A percentile compares a stretch with the other conserved stretches of the same genome.
Conservation (phyloP, 2,888 invertebrate species). For the Rutpela maculata region DNA sequence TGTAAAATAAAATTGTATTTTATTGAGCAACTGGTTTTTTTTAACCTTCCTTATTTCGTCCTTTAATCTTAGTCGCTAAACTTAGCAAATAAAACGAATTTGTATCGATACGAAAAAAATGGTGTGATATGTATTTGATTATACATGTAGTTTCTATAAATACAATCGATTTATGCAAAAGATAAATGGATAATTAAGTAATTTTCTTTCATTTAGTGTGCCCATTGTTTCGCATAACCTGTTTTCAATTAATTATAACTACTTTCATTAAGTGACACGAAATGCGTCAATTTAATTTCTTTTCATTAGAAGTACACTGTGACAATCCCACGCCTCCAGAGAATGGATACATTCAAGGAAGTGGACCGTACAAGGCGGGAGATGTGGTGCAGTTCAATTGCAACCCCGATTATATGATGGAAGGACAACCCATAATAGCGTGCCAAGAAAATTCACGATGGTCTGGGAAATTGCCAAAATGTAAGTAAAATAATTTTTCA, state of each 20-base stretch:
- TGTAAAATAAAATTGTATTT: too few relatives aligned
- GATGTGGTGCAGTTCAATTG: slow-evolving; percentile 92
- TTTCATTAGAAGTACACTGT: slow-evolving; percentile 85
- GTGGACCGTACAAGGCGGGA: slow-evolving; percentile 87
- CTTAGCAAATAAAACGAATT: too few relatives aligned
- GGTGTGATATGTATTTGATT: too few relatives aligned
- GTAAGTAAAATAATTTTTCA: slow-evolving; percentile 75
- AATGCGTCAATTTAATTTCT: slow-evolving; percentile 18
- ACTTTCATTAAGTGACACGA: slow-evolving; percentile 2
- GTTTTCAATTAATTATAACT: background rate
- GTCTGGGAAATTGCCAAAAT: slow-evolving; percentile 90
- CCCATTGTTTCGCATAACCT: slow-evolving; percentile 3
- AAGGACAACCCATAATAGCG: slow-evolving; percentile 91
- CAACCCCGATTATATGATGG: slow-evolving; percentile 91
- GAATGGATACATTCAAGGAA: slow-evolving; percentile 87
- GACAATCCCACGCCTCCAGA: slow-evolving; percentile 84
- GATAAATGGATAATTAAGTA: background rate
- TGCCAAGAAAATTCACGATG: slow-evolving; percentile 92
- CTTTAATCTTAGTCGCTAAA: too few relatives aligned
- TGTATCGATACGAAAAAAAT: too few relatives aligned
- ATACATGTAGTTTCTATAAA: too few relatives aligned
- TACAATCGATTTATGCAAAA: too few relatives aligned
- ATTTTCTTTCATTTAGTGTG: background rate
- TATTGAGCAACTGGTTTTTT: too few relatives aligned
- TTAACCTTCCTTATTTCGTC: too few relatives aligned